phyloP scores from a whole-genome alignment of 2,797 vertebrate genomes.

The Hoplostethus atlanticus region DNA sequence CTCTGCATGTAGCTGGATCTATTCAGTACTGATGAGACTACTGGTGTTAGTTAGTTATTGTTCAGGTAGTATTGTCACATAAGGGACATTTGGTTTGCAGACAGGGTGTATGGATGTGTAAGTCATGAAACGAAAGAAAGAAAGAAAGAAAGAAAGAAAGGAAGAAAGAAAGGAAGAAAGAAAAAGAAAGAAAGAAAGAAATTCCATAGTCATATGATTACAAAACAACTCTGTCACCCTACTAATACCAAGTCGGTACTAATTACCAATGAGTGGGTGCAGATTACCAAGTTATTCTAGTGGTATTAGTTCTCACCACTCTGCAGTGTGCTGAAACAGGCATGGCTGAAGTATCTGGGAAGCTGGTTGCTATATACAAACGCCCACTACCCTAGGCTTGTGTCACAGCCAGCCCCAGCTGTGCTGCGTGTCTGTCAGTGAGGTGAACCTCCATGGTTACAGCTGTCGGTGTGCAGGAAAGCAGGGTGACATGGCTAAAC shows the following conservation, averaged over 20 bases:
- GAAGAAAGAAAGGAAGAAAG: background rate
- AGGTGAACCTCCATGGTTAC: background rate
- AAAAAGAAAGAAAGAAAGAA: background rate
- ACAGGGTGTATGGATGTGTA: too few species aligned
- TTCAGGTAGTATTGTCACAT: too few species aligned
- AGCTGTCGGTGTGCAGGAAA: background rate
- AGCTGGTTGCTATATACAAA: slow-evolving; percentile 1
- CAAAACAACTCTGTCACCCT: too few species aligned
- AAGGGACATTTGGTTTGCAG: too few species aligned
- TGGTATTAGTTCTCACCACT: background rate
- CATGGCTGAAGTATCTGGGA: background rate
- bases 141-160: too few species aligned
- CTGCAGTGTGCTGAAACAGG: background rate
- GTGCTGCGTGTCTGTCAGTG: background rate
- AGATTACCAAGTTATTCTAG: background rate
- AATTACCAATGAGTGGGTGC: background rate
- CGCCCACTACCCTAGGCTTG: too few species aligned
- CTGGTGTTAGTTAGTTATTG: too few species aligned
- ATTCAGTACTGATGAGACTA: too few species aligned
- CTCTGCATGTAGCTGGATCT: too few species aligned
- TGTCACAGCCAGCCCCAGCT: background rate
- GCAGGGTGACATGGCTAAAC: background rate
- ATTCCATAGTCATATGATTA: background rate
- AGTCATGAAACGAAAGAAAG: too few species aligned
- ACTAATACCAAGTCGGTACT: too few species aligned